Conservation (phyloP, 1,140 invertebrate species). For the Sitobion miscanthi region DNA sequence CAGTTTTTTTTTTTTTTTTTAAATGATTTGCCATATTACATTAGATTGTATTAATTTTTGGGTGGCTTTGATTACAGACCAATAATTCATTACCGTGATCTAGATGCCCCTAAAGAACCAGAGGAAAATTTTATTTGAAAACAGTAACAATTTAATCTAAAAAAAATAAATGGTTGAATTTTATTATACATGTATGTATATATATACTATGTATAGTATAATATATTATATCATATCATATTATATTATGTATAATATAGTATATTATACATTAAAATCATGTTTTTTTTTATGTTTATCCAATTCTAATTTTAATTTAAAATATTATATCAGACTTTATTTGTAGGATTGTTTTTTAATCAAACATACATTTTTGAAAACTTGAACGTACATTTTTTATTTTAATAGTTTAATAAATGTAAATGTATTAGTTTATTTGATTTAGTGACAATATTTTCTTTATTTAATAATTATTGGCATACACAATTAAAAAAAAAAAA, state of each 20-base stretch:
- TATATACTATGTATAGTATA: neutral
- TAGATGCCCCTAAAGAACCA: slow-evolving; percentile 87
- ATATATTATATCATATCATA: neutral
- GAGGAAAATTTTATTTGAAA: slow-evolving; percentile 67
- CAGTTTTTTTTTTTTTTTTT: neutral
- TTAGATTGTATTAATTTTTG: neutral
- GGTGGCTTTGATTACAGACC: slow-evolving; percentile 78
- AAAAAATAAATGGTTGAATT: neutral
- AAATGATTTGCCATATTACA: neutral
- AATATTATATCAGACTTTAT: neutral
- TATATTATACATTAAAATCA: neutral
- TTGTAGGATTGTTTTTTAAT: slow-evolving; percentile 9
- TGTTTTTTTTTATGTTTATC: neutral
- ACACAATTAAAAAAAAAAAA: neutral
- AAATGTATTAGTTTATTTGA: slow-evolving; percentile 14
- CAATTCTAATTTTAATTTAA: slow-evolving; percentile 2
- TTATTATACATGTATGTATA: neutral
- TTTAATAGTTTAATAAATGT: slow-evolving; percentile 23
- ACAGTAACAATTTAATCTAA: neutral
- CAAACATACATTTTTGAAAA: neutral
- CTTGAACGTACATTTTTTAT: slow-evolving; percentile 1
- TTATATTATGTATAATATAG: slow-evolving; percentile 1
- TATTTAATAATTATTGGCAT: neutral
- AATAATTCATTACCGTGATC: slow-evolving; percentile 88
- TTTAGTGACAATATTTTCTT: neutral